A percentile compares a stretch with the other conserved stretches of the same genome.
Conservation (phyloP, 2,888 invertebrate species). For the Emmelina monodactyla region DNA sequence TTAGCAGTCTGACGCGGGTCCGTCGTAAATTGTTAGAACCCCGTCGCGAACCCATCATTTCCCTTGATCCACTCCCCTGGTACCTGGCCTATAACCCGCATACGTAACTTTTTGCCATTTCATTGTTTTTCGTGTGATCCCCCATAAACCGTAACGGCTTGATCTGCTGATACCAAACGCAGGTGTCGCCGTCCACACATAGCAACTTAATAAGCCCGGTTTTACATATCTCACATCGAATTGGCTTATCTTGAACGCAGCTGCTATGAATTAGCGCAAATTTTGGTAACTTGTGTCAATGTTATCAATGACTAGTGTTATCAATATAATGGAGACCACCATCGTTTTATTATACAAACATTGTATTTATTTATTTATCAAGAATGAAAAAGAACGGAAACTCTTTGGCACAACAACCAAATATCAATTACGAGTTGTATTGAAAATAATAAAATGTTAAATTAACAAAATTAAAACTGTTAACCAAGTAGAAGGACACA, state of each 20-base stretch:
- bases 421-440: too few relatives aligned
- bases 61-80: conserved; percentile 31
- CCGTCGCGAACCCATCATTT: conserved; percentile 54
- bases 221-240: conserved; percentile 45
- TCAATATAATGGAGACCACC: too few relatives aligned
- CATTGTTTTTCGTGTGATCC: conserved; percentile 57
- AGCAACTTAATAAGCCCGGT: conserved; percentile 51
- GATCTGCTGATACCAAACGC: conserved; percentile 50
- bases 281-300: conserved; percentile 27
- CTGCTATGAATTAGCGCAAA: conserved; percentile 41
- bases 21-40: conserved; percentile 64
- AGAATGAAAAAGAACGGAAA: too few relatives aligned
- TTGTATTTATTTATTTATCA: too few relatives aligned
- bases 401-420: too few relatives aligned
- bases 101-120: conserved; percentile 55
- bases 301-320: conserved; percentile 16
- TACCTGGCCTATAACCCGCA: conserved; percentile 44
- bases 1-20: conserved; percentile 62
- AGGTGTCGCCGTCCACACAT: conserved; percentile 60
- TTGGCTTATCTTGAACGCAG: conserved; percentile 38
- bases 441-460: too few relatives aligned
- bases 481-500: too few relatives aligned
- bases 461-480: too few relatives aligned
- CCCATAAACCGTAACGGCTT: conserved; percentile 54
- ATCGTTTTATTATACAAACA: too few relatives aligned